phyloP scores from a whole-genome alignment of 2,888 invertebrate species.

The Alentia gelatinosa region DNA sequence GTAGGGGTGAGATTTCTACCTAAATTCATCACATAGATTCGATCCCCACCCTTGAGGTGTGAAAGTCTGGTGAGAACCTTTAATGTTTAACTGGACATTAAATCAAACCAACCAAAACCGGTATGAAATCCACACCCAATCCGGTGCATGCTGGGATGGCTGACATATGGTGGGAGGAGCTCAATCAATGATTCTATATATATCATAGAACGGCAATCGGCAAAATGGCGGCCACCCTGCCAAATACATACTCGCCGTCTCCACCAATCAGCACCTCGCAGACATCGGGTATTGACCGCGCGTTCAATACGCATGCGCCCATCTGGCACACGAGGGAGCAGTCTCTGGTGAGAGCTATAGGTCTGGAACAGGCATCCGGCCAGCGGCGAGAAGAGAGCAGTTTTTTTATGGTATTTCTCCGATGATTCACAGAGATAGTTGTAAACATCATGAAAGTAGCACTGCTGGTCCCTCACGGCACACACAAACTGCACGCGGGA shows the following conservation, averaged over 20 bases:
- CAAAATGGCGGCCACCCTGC: background rate
- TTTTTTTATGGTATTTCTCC: too few species aligned
- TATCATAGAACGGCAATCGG: background rate
- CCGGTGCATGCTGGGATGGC: background rate
- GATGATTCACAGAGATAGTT: conserved; percentile 11
- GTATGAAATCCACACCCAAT: background rate
- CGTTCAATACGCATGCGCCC: background rate
- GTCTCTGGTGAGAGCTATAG: background rate
- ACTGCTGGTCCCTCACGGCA: background rate
- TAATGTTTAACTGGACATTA: too few species aligned
- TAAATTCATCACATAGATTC: too few species aligned
- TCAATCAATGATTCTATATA: background rate
- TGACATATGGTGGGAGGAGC: background rate
- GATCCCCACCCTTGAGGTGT: too few species aligned
- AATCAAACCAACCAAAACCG: too few species aligned
- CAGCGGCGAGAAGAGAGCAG: too few species aligned
- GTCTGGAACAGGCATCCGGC: too few species aligned
- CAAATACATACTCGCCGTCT: background rate
- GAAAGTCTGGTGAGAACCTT: too few species aligned
- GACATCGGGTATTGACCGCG: background rate
- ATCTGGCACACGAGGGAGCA: background rate
- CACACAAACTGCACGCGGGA: background rate
- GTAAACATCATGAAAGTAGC: background rate
- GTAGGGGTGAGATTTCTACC: too few species aligned
- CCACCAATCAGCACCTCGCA: background rate